These are phyloP conservation scores for Acronicta alni DNA, from an alignment of 2,888 invertebrate species.

Conservation along the genomic window DNA sequence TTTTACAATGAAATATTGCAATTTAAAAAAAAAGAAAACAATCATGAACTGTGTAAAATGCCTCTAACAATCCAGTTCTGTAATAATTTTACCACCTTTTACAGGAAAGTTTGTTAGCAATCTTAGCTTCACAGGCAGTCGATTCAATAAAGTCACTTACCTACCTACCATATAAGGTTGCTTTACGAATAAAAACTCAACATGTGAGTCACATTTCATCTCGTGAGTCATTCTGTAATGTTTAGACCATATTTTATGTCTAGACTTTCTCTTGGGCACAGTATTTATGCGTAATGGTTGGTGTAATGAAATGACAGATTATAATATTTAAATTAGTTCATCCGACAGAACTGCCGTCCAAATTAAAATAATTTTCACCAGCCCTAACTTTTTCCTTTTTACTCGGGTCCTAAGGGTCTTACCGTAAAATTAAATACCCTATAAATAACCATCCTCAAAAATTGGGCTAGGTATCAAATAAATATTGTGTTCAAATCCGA, in stretches of 20 bases:
- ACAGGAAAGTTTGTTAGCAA: slow-evolving; percentile 17
- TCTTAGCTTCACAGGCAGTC: slow-evolving; percentile 10
- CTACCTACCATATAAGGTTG: slow-evolving; percentile 41
- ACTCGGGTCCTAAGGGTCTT: too few species aligned
- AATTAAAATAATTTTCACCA: too few species aligned
- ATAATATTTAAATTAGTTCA: too few species aligned
- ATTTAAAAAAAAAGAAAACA: too few species aligned
- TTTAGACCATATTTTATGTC: slow-evolving; percentile 22
- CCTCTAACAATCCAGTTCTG: neutral
- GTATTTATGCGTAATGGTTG: slow-evolving; percentile 7
- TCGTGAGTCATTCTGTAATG: slow-evolving; percentile 43
- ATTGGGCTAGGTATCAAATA: too few species aligned
- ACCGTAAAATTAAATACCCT: too few species aligned
- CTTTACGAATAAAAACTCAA: slow-evolving; percentile 29
- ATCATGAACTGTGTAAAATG: neutral
- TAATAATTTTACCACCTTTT: slow-evolving; percentile 5
- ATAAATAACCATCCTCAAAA: too few species aligned
- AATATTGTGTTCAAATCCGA: too few species aligned
- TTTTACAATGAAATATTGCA: too few species aligned
- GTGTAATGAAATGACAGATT: too few species aligned
- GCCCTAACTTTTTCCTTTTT: too few species aligned
- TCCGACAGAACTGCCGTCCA: too few species aligned
- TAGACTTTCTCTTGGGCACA: slow-evolving; percentile 36
- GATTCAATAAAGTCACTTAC: slow-evolving; percentile 28
- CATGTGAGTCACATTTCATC: slow-evolving; percentile 43